These are phyloP conservation scores for Zaprionus kolodkinae DNA, from an alignment of 1,140 invertebrate genomes.

Conservation along the genomic window DNA sequence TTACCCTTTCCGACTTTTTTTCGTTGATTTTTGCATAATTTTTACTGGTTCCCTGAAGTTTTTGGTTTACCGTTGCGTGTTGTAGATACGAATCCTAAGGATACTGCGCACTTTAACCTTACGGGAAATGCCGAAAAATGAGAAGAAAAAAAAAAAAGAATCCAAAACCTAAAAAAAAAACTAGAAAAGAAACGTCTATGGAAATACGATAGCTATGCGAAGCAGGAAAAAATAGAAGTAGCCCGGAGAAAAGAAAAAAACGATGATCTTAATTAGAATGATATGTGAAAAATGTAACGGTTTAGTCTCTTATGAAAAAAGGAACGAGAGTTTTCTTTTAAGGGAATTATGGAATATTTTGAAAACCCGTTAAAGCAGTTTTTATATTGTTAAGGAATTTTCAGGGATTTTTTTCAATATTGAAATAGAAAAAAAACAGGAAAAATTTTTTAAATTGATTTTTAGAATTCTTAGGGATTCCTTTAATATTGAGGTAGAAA, in stretches of 20 bases:
- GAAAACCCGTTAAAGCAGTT: background rate
- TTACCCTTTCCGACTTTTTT: constrained; percentile 21
- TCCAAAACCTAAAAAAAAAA: constrained; percentile 11
- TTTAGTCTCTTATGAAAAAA: background rate
- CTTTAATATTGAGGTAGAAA: too few relatives aligned
- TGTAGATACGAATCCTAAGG: constrained; percentile 67
- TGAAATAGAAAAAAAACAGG: too few relatives aligned
- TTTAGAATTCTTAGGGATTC: background rate
- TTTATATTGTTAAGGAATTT: background rate
- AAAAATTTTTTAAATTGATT: too few relatives aligned
- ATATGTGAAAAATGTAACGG: constrained; percentile 41
- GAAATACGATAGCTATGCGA: constrained; percentile 53
- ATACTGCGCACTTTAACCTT: constrained; percentile 35
- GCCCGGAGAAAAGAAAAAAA: background rate
- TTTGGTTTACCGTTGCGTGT: constrained; percentile 65
- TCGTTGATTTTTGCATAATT: constrained; percentile 50
- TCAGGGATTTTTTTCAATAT: background rate
- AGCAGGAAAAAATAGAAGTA: constrained; percentile 1
- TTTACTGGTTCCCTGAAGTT: constrained; percentile 31
- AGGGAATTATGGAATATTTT: background rate
- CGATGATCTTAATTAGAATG: constrained; percentile 16
- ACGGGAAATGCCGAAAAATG: background rate
- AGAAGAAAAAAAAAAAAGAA: background rate
- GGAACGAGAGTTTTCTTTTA: background rate
- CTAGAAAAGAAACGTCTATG: constrained; percentile 24